Percentiles rank a stretch among this genome's conserved stretches.
Conservation (phyloP, 2,888 invertebrate species). For the Thereva nobilitata region DNA sequence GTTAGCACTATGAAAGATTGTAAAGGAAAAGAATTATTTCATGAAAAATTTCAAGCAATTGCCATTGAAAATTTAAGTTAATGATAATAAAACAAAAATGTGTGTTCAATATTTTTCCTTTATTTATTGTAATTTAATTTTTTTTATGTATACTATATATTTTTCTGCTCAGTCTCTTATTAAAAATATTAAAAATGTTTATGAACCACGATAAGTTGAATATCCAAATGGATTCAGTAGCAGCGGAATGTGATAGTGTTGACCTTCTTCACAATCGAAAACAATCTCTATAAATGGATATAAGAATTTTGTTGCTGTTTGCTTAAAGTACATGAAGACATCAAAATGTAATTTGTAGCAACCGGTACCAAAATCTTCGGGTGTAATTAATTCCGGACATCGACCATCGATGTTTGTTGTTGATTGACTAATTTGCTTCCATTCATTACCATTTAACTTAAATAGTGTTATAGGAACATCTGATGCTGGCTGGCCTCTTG, state of each 20-base stretch:
- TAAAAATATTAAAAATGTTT: constrained; percentile 43
- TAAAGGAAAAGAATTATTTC: constrained; percentile 47
- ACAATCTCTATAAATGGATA: constrained; percentile 80
- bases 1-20: constrained; percentile 47
- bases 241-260: constrained; percentile 77
- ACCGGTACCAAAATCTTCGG: constrained; percentile 66
- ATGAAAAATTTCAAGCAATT: constrained; percentile 46
- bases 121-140: no score
- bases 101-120: no score
- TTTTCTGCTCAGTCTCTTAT: no score
- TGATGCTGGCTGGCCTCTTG: constrained; percentile 68
- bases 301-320: constrained; percentile 65
- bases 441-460: constrained; percentile 66
- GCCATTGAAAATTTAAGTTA: constrained; percentile 18
- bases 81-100: no score
- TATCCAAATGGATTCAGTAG: constrained; percentile 77
- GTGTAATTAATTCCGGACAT: constrained; percentile 66
- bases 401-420: constrained; percentile 70
- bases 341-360: constrained; percentile 77
- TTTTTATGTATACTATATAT: no score
- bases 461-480: constrained; percentile 71
- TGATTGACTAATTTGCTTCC: constrained; percentile 69
- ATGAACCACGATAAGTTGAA: constrained; percentile 75
- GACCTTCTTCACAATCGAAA: constrained; percentile 67
- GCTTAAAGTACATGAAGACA: constrained; percentile 71